Percentiles rank a stretch among this genome's conserved stretches.
These are phyloP conservation scores for Vireo altiloquus DNA, from an alignment of 2,113 vertebrate genomes.

Conservation along the genomic window DNA sequence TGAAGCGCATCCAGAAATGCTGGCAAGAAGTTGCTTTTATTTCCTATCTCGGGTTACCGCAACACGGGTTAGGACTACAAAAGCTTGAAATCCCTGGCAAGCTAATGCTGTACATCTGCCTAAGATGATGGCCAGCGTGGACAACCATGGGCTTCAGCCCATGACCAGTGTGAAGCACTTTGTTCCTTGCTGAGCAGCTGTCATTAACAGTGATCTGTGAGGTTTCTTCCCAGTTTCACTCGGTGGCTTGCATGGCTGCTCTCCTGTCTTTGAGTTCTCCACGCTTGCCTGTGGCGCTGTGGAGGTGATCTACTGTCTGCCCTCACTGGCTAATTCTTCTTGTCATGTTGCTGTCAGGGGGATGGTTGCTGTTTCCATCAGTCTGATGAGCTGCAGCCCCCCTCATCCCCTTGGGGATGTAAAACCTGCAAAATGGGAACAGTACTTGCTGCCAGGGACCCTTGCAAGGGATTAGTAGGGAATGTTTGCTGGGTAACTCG, in stretches of 20 bases:
- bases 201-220: constrained; percentile 50
- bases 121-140: constrained; percentile 19
- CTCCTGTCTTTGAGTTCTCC: neutral
- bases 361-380: neutral
- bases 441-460: neutral
- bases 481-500: neutral
- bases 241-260: neutral
- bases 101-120: neutral
- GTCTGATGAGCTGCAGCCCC: neutral
- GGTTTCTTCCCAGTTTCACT: neutral
- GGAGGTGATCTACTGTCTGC: neutral
- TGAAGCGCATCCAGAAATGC: constrained; percentile 38
- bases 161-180: constrained; percentile 35
- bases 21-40: neutral
- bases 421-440: neutral
- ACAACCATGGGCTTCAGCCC: neutral
- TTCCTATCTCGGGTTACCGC: constrained; percentile 40
- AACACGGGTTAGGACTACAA: neutral
- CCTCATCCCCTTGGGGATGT: neutral
- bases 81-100: constrained; percentile 34
- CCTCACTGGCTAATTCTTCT: neutral
- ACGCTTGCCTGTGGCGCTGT: neutral
- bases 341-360: fast-evolving
- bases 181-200: constrained; percentile 55
- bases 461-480: neutral